Conservation (phyloP, 2,797 vertebrate genomes). For the Dermochelys coriacea region DNA sequence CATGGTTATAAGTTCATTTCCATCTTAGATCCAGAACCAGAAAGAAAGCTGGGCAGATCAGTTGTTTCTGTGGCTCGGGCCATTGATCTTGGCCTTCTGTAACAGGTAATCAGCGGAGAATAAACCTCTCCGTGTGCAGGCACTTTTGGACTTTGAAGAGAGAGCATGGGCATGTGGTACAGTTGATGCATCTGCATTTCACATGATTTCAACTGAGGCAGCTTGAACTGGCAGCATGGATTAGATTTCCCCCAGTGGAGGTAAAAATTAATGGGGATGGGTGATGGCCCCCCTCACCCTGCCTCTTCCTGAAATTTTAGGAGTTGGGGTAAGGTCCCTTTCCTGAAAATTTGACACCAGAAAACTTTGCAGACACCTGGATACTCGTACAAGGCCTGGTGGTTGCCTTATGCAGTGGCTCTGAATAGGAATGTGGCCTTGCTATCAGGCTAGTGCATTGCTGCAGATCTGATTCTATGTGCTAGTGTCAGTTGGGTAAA, state of each 20-base stretch:
- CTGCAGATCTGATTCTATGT: not conserved
- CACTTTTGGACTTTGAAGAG: not conserved
- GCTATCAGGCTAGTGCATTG: not conserved
- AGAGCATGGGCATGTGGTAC: not conserved
- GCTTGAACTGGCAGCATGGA: not conserved
- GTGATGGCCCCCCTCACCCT: not conserved
- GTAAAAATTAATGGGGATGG: not conserved
- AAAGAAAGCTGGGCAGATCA: not conserved
- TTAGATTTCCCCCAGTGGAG: not conserved
- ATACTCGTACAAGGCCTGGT: not conserved
- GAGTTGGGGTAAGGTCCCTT: not conserved
- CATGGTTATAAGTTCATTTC: not conserved
- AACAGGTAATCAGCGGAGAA: not conserved
- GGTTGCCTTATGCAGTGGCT: not conserved
- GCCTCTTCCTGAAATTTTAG: not conserved
- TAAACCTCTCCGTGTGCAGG: not conserved
- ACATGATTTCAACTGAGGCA: not conserved
- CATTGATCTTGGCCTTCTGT: not conserved
- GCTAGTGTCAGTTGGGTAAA: not conserved
- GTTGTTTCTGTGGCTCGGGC: not conserved
- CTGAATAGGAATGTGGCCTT: not conserved
- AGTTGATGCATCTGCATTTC: not conserved
- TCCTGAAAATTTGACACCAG: not conserved
- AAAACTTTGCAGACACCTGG: not conserved
- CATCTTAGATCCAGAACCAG: not conserved